Base-by-base conservation (phyloP, 2,888 invertebrate genomes). In the Smittia sp. region DNA sequence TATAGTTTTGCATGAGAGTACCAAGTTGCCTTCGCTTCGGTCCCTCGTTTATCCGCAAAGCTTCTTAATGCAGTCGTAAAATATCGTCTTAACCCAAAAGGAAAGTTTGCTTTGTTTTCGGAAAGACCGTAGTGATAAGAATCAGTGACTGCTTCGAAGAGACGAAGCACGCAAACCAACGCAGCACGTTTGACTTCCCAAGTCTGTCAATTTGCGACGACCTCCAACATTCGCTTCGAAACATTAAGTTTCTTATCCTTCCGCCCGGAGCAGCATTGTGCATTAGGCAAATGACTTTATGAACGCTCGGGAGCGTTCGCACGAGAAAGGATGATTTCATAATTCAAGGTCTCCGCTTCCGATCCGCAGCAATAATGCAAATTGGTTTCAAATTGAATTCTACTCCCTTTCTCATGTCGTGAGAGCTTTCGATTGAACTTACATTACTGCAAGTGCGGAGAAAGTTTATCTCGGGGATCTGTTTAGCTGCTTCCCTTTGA, bases 61-160 rank as follows among this genome's bases (percentile, higher is more conserved):
- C 27, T 27, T 13, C 13, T 63, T 58, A 24, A 63, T 27, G 63
- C 63, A 63, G 13, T 63, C 63, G 25, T 63, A 63, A 63, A 63
- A 63, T 27, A 18, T 63, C 63, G 25, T 58, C 58, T 58, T 22
- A 58, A n/a, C 7, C 22, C 13, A 58, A 58, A 18, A 58, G 22
- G 18, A 58, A 58, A 58, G 6, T 58, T 9, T 22, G 22, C n/a
- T 58, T 22, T 22, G 1, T 7, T 22, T 58, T 58, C 22, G 18
- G 18, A 46, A 11, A 18, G 58, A 22, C 58, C 46, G 11, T 22
- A 58, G 58, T 22, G 58, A 58, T 58, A 58, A 58, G 20, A 58
- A 58, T 58, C 58, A 13, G 18, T 7, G n/a, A 22, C 2, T 7
- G 11, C n/a, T n/a, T n/a, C 7, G n/a, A 22, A 58, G 22, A 58